phyloP scores from a whole-genome alignment of 2,797 vertebrate species.

The Percopsis omiscomaycus region DNA sequence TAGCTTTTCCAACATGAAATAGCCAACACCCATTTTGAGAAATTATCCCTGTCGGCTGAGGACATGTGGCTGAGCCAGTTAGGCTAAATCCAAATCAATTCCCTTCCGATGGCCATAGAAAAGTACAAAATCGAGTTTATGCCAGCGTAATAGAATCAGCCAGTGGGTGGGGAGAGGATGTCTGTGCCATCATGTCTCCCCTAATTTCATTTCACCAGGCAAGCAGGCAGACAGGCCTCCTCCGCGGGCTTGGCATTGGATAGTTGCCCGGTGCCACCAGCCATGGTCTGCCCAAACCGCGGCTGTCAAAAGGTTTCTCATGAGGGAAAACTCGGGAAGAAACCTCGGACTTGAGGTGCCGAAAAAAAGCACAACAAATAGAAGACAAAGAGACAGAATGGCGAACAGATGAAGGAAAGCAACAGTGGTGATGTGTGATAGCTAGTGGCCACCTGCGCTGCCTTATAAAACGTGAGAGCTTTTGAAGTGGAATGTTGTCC shows the following conservation, averaged over 20 bases:
- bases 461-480: background rate
- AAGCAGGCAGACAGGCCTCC: conserved; percentile 50
- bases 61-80: conserved; percentile 66
- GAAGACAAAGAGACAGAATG: conserved; percentile 2
- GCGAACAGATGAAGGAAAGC: conserved; percentile 1
- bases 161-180: conserved; percentile 70
- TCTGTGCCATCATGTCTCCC: conserved; percentile 76
- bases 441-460: background rate
- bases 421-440: background rate
- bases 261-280: conserved; percentile 59
- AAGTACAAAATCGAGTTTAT: conserved; percentile 71
- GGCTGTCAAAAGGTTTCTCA: conserved; percentile 65
- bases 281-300: conserved; percentile 61
- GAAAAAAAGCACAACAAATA: background rate
- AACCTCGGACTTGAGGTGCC: conserved; percentile 4
- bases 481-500: background rate
- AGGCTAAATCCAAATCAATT: conserved; percentile 74
- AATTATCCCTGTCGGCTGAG: conserved; percentile 52
- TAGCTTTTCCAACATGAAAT: conserved; percentile 9
- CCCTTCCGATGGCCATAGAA: conserved; percentile 66
- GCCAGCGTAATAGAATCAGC: conserved; percentile 71
- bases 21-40: conserved; percentile 27
- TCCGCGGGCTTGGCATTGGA: conserved; percentile 51
- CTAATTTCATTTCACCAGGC: conserved; percentile 73
- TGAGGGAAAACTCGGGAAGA: conserved; percentile 42